These are phyloP conservation scores for Loxodonta africana DNA, from an alignment of 2,113 vertebrate genomes.

Conservation along the genomic window DNA sequence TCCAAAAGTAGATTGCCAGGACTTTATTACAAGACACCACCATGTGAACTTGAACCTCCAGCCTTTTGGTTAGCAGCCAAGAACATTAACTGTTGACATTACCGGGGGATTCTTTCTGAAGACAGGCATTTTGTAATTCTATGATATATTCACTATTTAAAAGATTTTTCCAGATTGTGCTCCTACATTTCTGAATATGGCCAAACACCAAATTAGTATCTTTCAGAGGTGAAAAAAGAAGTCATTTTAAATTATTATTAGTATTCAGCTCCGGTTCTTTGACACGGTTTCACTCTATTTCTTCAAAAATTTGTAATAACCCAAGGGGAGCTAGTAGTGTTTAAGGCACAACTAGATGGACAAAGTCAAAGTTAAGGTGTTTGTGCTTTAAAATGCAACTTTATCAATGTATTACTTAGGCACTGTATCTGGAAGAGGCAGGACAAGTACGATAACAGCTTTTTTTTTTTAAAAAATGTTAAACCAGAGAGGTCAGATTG, in stretches of 20 bases:
- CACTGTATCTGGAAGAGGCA: not conserved
- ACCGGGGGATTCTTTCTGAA: not conserved
- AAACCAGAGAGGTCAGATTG: conserved; percentile 7
- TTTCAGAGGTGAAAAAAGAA: not conserved
- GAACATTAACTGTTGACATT: too few species aligned
- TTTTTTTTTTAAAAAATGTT: not conserved
- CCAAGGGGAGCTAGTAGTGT: not conserved
- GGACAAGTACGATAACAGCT: not conserved
- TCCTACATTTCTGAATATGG: not conserved
- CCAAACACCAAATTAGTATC: not conserved
- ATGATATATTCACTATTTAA: not conserved
- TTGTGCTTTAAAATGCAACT: not conserved
- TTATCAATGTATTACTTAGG: not conserved
- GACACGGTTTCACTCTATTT: not conserved
- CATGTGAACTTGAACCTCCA: too few species aligned
- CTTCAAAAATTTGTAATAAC: not conserved
- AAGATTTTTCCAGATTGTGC: not conserved
- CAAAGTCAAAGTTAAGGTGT: not conserved
- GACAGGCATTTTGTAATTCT: not conserved
- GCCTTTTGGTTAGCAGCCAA: too few species aligned
- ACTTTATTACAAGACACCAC: too few species aligned
- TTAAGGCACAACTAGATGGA: not conserved
- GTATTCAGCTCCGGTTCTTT: not conserved
- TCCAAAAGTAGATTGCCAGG: too few species aligned
- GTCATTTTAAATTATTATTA: not conserved